phyloP scores from a whole-genome alignment of 1,140 invertebrate species.

The Cotesia vestalis region DNA sequence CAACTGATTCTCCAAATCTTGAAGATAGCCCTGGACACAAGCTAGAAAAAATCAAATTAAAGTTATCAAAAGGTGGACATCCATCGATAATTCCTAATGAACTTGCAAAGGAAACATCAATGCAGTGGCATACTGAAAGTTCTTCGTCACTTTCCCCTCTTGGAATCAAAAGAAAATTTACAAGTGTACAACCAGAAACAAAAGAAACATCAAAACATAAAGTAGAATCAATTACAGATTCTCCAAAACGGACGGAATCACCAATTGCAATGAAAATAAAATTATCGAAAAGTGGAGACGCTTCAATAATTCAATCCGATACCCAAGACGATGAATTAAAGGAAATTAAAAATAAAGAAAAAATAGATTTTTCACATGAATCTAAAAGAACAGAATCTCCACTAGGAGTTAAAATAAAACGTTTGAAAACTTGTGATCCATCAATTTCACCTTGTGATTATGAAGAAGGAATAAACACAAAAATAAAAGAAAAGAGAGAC shows the following conservation, averaged over 20 bases:
- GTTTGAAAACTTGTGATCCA: slow-evolving; percentile 56
- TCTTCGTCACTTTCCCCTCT: slow-evolving; percentile 55
- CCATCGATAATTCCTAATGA: slow-evolving; percentile 63
- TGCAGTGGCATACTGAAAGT: slow-evolving; percentile 56
- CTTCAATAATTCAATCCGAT: slow-evolving; percentile 56
- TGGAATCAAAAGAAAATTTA: slow-evolving; percentile 63
- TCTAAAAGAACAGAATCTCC: slow-evolving; percentile 53
- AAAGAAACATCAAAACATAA: slow-evolving; percentile 48
- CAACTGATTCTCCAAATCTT: slow-evolving; percentile 61
- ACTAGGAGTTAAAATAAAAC: slow-evolving; percentile 60
- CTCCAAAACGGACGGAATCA: slow-evolving; percentile 51
- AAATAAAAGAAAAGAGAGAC: slow-evolving; percentile 46
- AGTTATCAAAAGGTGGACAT: slow-evolving; percentile 61
- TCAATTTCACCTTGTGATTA: slow-evolving; percentile 51
- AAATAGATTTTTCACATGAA: neutral
- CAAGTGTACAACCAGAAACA: slow-evolving; percentile 51
- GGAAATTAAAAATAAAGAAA: slow-evolving; percentile 15
- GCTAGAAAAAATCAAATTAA: slow-evolving; percentile 62
- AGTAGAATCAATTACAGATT: slow-evolving; percentile 36
- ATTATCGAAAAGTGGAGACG: slow-evolving; percentile 60
- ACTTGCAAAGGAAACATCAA: slow-evolving; percentile 48
- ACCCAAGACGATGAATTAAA: slow-evolving; percentile 39
- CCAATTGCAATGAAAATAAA: slow-evolving; percentile 64
- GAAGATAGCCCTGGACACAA: slow-evolving; percentile 64
- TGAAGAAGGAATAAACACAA: slow-evolving; percentile 41